phyloP scores from a whole-genome alignment of 1,140 invertebrate genomes.

The Thalassaphorura encarpata region DNA sequence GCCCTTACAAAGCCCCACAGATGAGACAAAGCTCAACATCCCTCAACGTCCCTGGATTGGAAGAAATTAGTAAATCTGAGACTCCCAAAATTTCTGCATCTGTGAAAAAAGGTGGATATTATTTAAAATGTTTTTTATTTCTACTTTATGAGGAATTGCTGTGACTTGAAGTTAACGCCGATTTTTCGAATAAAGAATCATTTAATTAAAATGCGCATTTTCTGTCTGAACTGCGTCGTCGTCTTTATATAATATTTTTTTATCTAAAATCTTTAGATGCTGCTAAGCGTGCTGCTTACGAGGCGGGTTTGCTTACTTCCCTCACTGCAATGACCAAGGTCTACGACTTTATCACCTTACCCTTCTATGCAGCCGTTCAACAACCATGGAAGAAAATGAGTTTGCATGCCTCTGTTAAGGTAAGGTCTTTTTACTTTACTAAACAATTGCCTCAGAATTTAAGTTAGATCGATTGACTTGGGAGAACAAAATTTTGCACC shows the following conservation, averaged over 20 bases:
- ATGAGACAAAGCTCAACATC: constrained; percentile 17
- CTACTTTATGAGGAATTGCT: too few relatives aligned
- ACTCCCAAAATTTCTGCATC: neutral
- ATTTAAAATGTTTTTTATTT: neutral
- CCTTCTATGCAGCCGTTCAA: constrained; percentile 76
- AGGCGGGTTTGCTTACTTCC: constrained; percentile 31
- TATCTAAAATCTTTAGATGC: neutral
- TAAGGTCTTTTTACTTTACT: constrained; percentile 39
- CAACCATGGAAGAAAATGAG: constrained; percentile 72
- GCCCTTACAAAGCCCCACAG: constrained; percentile 18
- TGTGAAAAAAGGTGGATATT: neutral
- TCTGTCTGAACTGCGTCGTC: neutral
- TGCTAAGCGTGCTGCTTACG: neutral
- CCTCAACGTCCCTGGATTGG: constrained; percentile 11
- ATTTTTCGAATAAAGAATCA: too few relatives aligned
- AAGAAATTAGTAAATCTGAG: neutral
- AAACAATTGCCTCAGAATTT: neutral
- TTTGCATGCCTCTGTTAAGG: constrained; percentile 62
- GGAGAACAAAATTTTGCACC: too few relatives aligned
- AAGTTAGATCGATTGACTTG: too few relatives aligned
- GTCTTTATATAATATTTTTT: neutral
- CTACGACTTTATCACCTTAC: constrained; percentile 82
- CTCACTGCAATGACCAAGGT: constrained; percentile 51
- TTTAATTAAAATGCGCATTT: too few relatives aligned
- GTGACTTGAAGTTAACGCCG: too few relatives aligned